Evolutionary conservation across 2,888 invertebrate genomes (phyloP).

Genomic region (Drosophila borborema): DNA sequence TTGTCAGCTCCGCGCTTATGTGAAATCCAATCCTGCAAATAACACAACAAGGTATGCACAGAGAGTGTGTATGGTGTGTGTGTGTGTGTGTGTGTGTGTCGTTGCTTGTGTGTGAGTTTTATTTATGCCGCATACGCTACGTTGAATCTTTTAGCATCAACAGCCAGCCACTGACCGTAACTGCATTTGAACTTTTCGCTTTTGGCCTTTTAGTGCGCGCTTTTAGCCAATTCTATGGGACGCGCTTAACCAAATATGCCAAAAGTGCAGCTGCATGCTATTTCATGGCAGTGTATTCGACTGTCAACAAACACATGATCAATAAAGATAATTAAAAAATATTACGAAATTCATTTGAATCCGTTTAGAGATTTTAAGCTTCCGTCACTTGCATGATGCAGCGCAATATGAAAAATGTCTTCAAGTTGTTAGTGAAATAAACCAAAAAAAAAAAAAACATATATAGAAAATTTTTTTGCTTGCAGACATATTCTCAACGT

Average conservation of each 20-base stretch:
- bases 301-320: too few species aligned
- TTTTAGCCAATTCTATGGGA: neutral
- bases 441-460: too few species aligned
- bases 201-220: slow-evolving; percentile 3
- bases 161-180: slow-evolving; percentile 18
- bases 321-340: neutral
- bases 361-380: neutral
- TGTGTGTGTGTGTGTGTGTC: neutral
- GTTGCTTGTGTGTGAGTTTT: slow-evolving; percentile 5
- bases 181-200: slow-evolving; percentile 12
- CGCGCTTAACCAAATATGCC: neutral
- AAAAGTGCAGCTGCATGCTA: neutral
- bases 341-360: neutral
- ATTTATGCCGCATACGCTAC: slow-evolving; percentile 54
- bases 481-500: too few species aligned
- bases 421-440: too few species aligned
- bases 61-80: slow-evolving; percentile 1
- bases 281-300: neutral
- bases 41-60: slow-evolving; percentile 38
- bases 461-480: too few species aligned
- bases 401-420: too few species aligned
- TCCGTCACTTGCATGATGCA: neutral
- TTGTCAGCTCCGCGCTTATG: slow-evolving; percentile 55
- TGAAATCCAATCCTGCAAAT: slow-evolving; percentile 40
- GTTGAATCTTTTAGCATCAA: slow-evolving; percentile 38